phyloP scores from a whole-genome alignment of 1,140 invertebrate species.

The Drosophila lini region DNA sequence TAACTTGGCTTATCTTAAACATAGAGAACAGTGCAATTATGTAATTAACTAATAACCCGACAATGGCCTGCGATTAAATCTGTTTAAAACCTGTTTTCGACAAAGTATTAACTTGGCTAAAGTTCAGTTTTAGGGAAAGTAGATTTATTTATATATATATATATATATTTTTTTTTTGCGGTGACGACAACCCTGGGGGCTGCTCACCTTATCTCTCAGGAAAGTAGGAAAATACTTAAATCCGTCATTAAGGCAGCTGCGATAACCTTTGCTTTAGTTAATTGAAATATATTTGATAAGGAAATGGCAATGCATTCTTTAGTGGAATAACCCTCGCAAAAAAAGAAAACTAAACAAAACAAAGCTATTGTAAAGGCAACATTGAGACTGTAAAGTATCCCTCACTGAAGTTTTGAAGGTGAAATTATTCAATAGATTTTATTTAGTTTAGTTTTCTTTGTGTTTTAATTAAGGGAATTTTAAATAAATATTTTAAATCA shows the following conservation, averaged over 20 bases:
- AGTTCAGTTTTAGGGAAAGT: conserved; percentile 14
- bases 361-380: neutral
- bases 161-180: neutral
- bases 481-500: too few species aligned
- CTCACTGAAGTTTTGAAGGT: neutral
- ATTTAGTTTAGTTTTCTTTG: neutral
- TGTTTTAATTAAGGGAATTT: too few species aligned
- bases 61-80: conserved; percentile 16
- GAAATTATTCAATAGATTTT: neutral
- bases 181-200: neutral
- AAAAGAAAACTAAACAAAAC: neutral
- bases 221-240: conserved; percentile 10
- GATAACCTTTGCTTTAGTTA: conserved; percentile 31
- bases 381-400: neutral
- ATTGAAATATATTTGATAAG: conserved; percentile 69
- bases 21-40: conserved; percentile 21
- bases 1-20: conserved; percentile 22
- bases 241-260: conserved; percentile 19
- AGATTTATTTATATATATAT: neutral
- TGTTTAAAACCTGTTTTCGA: conserved; percentile 20
- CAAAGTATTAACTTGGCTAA: conserved; percentile 1
- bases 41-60: conserved; percentile 34
- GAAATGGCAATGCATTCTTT: conserved; percentile 8
- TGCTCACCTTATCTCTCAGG: conserved; percentile 20
- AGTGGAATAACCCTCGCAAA: neutral